A percentile compares a stretch with the other conserved stretches of the same genome.
Conservation (phyloP, 2,888 invertebrate genomes). For the Mechanitis mazaeus region DNA sequence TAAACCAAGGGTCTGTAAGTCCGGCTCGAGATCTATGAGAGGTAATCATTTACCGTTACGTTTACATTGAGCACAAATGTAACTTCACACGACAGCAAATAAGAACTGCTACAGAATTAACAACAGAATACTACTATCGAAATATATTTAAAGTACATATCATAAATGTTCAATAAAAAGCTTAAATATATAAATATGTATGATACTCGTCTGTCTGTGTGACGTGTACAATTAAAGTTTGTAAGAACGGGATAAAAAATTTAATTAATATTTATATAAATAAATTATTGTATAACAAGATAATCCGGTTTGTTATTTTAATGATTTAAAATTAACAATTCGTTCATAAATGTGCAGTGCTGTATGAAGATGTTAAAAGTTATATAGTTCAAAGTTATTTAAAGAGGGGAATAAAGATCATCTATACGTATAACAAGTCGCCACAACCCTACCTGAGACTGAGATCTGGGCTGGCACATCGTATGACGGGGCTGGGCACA, state of each 20-base stretch:
- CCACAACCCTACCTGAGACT: constrained; percentile 84
- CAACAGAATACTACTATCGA: constrained; percentile 8
- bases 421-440: too few species aligned
- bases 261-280: not conserved
- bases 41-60: not conserved
- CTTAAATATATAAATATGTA: constrained; percentile 8
- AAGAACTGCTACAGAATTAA: constrained; percentile 7
- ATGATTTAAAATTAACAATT: too few species aligned
- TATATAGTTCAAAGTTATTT: not conserved
- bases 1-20: too few species aligned
- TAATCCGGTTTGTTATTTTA: not conserved
- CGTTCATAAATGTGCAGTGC: not conserved
- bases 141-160: constrained; percentile 13
- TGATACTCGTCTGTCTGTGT: constrained; percentile 11
- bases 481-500: constrained; percentile 88
- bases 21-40: too few species aligned
- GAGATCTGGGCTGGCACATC: constrained; percentile 95
- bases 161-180: constrained; percentile 8
- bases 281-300: not conserved
- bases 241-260: not conserved
- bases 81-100: constrained; percentile 10
- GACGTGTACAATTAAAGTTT: constrained; percentile 3
- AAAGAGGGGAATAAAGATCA: too few species aligned
- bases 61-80: not conserved
- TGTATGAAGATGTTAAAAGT: not conserved